Conservation (phyloP, 2,113 vertebrate species). For the Limnothrissa miodon region DNA sequence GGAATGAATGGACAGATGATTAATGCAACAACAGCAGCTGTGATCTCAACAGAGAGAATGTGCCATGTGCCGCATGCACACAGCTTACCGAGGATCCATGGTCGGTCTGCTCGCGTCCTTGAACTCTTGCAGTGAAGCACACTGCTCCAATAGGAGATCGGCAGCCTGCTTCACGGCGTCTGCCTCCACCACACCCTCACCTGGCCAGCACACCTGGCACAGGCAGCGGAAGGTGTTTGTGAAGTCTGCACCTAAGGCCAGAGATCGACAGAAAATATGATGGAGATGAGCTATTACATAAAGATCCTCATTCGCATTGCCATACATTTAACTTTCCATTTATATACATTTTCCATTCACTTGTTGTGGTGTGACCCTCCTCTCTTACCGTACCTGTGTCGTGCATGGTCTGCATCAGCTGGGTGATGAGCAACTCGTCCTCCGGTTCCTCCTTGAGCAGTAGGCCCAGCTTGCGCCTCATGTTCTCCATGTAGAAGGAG, state of each 20-base stretch:
- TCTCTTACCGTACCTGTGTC: slow-evolving; percentile 75
- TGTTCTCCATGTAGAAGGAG: slow-evolving; percentile 81
- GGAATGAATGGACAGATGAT: neutral
- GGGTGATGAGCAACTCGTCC: slow-evolving; percentile 78
- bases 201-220: slow-evolving; percentile 75
- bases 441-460: slow-evolving; percentile 75
- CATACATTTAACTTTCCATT: too few species aligned
- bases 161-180: slow-evolving; percentile 63
- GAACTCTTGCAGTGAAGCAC: slow-evolving; percentile 87
- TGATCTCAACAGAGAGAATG: neutral
- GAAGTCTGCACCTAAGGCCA: slow-evolving; percentile 86
- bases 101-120: slow-evolving; percentile 82
- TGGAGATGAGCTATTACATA: too few species aligned
- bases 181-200: slow-evolving; percentile 50
- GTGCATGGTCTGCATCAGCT: slow-evolving; percentile 90
- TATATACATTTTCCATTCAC: neutral
- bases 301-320: too few species aligned
- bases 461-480: slow-evolving; percentile 92
- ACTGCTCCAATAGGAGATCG: slow-evolving; percentile 76
- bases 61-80: too few species aligned
- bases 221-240: slow-evolving; percentile 89
- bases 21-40: neutral
- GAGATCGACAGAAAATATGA: neutral
- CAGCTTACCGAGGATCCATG: slow-evolving; percentile 89
- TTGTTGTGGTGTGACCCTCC: neutral